Conservation (phyloP, 1,140 invertebrate genomes). For the Nephotettix cincticeps region DNA sequence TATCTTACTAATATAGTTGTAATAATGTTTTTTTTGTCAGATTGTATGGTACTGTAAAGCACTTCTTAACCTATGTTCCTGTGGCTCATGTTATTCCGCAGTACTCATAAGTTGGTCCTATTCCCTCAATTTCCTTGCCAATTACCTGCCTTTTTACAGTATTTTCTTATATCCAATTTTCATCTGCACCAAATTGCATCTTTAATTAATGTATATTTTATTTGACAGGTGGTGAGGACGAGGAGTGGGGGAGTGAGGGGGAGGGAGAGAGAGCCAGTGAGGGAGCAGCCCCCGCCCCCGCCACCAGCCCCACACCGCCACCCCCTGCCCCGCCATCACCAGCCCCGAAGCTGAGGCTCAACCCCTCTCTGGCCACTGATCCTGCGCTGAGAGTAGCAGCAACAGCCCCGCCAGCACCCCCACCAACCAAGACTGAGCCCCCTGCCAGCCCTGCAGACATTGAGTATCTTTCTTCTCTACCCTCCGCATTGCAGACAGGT, state of each 20-base stretch:
- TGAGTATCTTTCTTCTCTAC: conserved; percentile 48
- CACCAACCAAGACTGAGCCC: conserved; percentile 34
- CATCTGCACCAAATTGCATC: too few species aligned
- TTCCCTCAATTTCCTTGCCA: too few species aligned
- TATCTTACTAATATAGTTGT: too few species aligned
- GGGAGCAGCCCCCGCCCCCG: conserved; percentile 36
- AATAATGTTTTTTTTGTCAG: too few species aligned
- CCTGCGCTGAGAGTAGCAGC: conserved; percentile 60
- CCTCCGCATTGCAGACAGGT: conserved; percentile 50
- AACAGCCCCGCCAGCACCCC: conserved; percentile 25
- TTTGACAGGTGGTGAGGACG: conserved; percentile 35
- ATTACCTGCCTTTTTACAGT: too few species aligned
- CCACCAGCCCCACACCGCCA: conserved; percentile 45
- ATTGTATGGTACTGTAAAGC: too few species aligned
- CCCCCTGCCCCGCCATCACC: conserved; percentile 40
- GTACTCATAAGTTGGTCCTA: too few species aligned
- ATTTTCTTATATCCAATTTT: too few species aligned
- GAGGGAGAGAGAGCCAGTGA: conserved; percentile 24
- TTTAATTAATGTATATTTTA: too few species aligned
- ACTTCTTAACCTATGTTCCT: too few species aligned
- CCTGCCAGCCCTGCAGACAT: conserved; percentile 44
- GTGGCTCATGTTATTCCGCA: too few species aligned
- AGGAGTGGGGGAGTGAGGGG: conserved; percentile 34
- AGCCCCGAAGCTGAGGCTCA: conserved; percentile 65
- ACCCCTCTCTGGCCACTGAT: conserved; percentile 75